Percentiles rank a stretch among this genome's conserved stretches.
phyloP scores from a whole-genome alignment of 2,113 vertebrate species.

The Microcebus jonahi region DNA sequence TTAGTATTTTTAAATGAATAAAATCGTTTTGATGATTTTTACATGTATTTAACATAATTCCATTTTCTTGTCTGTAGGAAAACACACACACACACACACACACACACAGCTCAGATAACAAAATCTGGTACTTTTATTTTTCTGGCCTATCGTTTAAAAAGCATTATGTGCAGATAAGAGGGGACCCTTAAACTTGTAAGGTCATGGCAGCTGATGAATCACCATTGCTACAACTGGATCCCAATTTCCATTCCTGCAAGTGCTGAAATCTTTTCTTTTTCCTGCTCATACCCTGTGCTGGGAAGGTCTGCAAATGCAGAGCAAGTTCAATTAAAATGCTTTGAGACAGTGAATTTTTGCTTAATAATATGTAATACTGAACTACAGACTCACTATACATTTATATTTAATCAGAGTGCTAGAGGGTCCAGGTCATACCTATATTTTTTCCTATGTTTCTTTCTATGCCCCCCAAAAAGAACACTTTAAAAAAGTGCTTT shows the following conservation, averaged over 20 bases:
- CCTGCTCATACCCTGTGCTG: not conserved
- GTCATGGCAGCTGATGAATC: not conserved
- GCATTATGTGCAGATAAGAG: not conserved
- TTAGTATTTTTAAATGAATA: slow-evolving; percentile 29
- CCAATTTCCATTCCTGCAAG: not conserved
- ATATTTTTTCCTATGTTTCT: not conserved
- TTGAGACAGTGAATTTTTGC: not conserved
- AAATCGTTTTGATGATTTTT: slow-evolving; percentile 15
- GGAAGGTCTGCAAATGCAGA: not conserved
- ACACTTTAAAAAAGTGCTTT: not conserved
- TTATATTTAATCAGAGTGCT: not conserved
- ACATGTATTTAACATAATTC: not conserved
- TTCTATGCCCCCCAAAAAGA: not conserved
- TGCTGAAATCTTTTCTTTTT: not conserved
- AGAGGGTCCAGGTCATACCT: not conserved
- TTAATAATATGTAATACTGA: not conserved
- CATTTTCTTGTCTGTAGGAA: not conserved
- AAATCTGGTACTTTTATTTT: not conserved
- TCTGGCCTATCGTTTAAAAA: not conserved
- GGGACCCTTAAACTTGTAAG: not conserved
- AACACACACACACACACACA: not conserved
- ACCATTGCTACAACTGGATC: not conserved
- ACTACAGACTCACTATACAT: not conserved
- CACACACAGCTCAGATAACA: not conserved
- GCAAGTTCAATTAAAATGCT: not conserved